Evolutionary conservation across 2,888 invertebrate genomes (phyloP), one percentile per base, ranked within the genome.

Genomic region (Ametastegia equiseti): DNA sequence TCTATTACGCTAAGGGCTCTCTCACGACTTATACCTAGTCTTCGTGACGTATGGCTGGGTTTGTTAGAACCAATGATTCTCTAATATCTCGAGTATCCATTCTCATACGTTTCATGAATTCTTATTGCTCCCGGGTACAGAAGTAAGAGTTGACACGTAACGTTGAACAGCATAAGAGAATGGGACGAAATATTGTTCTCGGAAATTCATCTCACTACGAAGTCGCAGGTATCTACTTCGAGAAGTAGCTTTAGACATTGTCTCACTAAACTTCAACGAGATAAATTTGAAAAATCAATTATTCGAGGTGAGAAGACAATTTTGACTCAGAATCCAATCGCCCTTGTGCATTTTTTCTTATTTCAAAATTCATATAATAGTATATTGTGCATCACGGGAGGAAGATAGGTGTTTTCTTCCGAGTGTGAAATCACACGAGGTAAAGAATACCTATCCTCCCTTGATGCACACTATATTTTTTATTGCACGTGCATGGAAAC

Each of bases 1-100:
- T 50, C 50, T 50, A 36, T 50, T 69, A 15, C 30, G 80, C 15
- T 47, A 71, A 80, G 54, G 80, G 71, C 80, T 63, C 54, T 69
- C 80, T 19, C n/a, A n/a, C n/a, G n/a, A n/a, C n/a, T n/a, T n/a
- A n/a, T n/a, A n/a, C n/a, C n/a, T n/a, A n/a, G n/a, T 54, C n/a
- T 15, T n/a, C 71, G 27, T 71, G 71, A 45, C 45, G 42, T 30
- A 45, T 71, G 15, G 42, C 15, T 45, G 71, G 27, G 45, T 47
- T 69, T 23, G 69, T 69, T 71, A 47, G 71, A 45, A 71, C 15
- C 71, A 50, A 47, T 69, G 67, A 54, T 80, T 60, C 39, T 54
- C 13, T 69, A 60, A 60, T 60, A 30, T 30, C 60, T 54, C 19
- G 11, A 54, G 36, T 50, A 57, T 54, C 69, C 23, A 27, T 2